Evolutionary conservation across 2,797 vertebrate species (phyloP), one percentile per base, ranked within the genome.

Genomic region (Acanthornis magna): DNA sequence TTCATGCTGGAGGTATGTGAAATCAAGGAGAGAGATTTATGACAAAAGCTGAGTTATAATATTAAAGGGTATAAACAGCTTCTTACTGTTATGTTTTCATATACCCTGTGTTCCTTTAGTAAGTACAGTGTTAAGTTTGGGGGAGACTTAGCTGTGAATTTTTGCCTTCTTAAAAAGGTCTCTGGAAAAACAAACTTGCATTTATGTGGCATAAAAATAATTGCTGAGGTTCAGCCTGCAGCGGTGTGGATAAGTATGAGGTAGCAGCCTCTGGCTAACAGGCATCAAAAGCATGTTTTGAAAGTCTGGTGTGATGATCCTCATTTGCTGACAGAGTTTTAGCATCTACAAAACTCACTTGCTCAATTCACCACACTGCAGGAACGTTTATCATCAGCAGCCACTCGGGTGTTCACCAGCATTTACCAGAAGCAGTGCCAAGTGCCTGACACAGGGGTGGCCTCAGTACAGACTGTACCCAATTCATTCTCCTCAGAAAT

Each of bases 51-150:
- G 95, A 97, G 94, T 93, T 96, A 94, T 91, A 95, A 97, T 97
- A 97, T 98, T 97, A 97, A 97, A 97, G 91, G 96, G 95, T 97
- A 97, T 97, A 96, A 97, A 96, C 97, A 97, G 97, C 94, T 97
- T 97, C 97, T 94, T 95, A 95, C 96, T 92, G 77, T 96, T 95
- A 91, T 78, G 83, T 81, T 92, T 97, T 95, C 87, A 78, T 92
- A 89, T 84, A 90, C 79, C 58, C 75, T 51, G 21, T 86, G 77
- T 92, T 96, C 72, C 88, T 93, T 95, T 76, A 95, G 79, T 79
- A 96, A 92, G 71, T 92, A 94, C 55, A 85, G 94, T 92, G 95
- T 88, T 96, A 96, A 96, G 82, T 96, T 92, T 94, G 73, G 65
- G 71, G 71, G 80, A 89, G 73, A 95, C 65, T 91, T 96, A 92